Base-by-base conservation (phyloP, 1,140 invertebrate species). In the Hydropsyche tenuis region DNA sequence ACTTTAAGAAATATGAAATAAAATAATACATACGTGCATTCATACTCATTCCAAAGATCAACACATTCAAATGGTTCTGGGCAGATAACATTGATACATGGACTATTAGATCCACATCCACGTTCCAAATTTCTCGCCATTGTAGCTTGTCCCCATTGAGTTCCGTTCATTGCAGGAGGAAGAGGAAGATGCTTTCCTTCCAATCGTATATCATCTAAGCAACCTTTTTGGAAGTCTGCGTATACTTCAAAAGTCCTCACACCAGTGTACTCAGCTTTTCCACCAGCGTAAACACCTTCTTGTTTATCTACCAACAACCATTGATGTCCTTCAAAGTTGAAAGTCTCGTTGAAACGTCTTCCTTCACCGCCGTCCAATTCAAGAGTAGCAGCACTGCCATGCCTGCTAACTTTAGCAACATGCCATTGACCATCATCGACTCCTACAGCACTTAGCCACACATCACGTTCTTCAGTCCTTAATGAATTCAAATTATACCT, bases 341-440 rank as follows among this genome's bases (percentile, higher is more conserved):
- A 96, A 0, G 95, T 96, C 82, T 98, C 96, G 81, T 97, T 98
- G 83, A 95, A 98, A 73, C 96, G 88, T 76, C 95, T 86, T 0
- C 96, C 96, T 86, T 99, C 96, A 1, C 97, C 97, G 12, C 95
- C 95, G 82, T 99, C 97, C 48, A 99, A 84, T 80, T 95, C 94
- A 51, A 99, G 82, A 11, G 93, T 95, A n/a, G 97, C 96, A 5
- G 95, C 94, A 42, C 94, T 96, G 42, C 97, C 96, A 78, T 95
- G 96, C 72, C 97, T 89, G 78, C 90, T 92, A 0, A 94, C 93
- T 76, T 92, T 89, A 0, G 96, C 95, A 7, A 94, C 94, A 81
- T 99, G 97, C 97, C 97, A 99, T 79, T 97, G 95, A 11, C 97
- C 97, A 84, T 99, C 96, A 80, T 96, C 94, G 0, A 98, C 96